Conservation (phyloP, 2,797 vertebrate species). For the Melanotaenia pygmaea region DNA sequence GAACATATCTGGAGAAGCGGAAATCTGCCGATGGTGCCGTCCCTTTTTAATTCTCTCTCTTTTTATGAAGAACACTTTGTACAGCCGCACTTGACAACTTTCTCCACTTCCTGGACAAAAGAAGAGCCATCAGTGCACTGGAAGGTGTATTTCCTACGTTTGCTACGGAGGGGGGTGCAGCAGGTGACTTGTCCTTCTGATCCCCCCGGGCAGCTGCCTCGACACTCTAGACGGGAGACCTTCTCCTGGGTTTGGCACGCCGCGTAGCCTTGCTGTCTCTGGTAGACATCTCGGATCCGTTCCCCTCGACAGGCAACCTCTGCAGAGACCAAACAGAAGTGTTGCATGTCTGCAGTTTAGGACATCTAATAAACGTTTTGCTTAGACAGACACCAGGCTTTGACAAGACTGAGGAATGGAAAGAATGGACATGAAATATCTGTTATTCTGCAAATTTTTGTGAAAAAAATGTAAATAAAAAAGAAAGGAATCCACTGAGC, state of each 20-base stretch:
- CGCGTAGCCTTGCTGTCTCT: conserved; percentile 98
- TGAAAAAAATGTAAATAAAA: neutral
- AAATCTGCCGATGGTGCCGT: conserved; percentile 62
- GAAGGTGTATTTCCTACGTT: conserved; percentile 98
- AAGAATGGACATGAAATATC: neutral
- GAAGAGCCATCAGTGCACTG: conserved; percentile 98
- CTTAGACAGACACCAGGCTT: neutral
- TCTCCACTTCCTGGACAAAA: conserved; percentile 97
- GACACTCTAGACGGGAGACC: conserved; percentile 96
- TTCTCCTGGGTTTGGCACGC: conserved; percentile 99
- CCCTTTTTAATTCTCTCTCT: conserved; percentile 47
- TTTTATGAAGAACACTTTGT: conserved; percentile 88
- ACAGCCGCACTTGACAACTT: conserved; percentile 98
- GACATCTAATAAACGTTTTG: neutral
- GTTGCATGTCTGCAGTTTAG: neutral
- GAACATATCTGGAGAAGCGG: conserved; percentile 65
- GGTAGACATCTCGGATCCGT: conserved; percentile 97
- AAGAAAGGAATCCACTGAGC: too few species aligned
- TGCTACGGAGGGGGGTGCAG: conserved; percentile 94
- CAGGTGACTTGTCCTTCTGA: conserved; percentile 84
- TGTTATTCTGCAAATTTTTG: neutral
- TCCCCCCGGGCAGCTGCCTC: conserved; percentile 87
- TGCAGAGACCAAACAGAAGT: conserved; percentile 60
- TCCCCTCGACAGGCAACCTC: conserved; percentile 98
- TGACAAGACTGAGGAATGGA: neutral